Evolutionary conservation across 2,113 vertebrate genomes (phyloP), one percentile per base, ranked within the genome.

Genomic region (Canis aureus): DNA sequence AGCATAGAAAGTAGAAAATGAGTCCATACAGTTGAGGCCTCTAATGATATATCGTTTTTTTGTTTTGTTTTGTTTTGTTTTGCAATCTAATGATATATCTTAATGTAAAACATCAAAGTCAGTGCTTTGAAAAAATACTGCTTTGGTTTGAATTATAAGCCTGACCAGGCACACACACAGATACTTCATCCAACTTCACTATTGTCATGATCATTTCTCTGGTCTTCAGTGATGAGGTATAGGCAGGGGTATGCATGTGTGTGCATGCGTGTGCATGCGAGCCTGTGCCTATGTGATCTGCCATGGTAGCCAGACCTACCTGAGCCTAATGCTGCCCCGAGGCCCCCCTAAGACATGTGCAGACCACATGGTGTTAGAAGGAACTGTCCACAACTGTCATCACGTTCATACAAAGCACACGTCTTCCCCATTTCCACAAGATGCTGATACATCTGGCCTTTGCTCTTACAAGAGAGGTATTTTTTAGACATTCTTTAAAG

Each of bases 311-410:
- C 25, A 38, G 43, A 29, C 13, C 57, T 49, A 32, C 38, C 2
- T 3, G 35, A 51, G 23, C n/a, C 80, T 49, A 0, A 7, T 0
- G 12, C 22, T 71, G 11, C 7, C 2, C 25, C 5, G 25, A 6
- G 5, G 57, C 12, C 17, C 62, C 38, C 8, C 15, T 55, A 38
- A 78, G 95, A 38, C 11, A 0, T 0, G 25, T 0, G 25, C 86
- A 22, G 53, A 11, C 2, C 2, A 8, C 12, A 0, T 0, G 10
- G 6, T 3, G 5, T 8, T 29, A 11, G n/a, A 7, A 2, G 23
- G 51, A 13, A 27, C 5, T 0, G 9, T 5, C 51, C 35, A 20
- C 5, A 1, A 4, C 4, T 4, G n/a, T 22, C 62, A 13, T 35
- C 74, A 25, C 0, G 1, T n/a, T 29, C 43, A 0, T 35, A 55